Conservation (phyloP, 1,140 invertebrate genomes). For the Hesperophylax magnus region DNA sequence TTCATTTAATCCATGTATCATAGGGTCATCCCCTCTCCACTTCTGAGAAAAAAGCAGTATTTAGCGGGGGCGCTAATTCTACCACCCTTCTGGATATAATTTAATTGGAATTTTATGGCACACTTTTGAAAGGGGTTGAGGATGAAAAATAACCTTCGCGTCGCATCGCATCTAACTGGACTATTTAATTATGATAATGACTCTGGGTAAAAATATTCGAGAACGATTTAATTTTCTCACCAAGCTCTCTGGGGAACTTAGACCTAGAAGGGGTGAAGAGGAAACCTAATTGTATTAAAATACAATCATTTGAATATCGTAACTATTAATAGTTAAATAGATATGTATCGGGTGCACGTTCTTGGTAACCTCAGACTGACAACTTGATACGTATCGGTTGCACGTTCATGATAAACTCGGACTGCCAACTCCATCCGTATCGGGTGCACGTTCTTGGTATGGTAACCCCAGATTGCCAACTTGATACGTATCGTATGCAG, state of each 20-base stretch:
- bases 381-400: too few species aligned
- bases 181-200: constrained; percentile 28
- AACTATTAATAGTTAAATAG: too few species aligned
- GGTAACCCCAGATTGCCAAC: too few species aligned
- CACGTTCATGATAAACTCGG: too few species aligned
- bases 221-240: not conserved
- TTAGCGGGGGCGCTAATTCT: constrained; percentile 9
- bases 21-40: not conserved
- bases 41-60: constrained; percentile 10
- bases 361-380: too few species aligned
- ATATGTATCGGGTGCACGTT: too few species aligned
- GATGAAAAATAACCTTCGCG: constrained; percentile 3
- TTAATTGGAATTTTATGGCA: constrained; percentile 27
- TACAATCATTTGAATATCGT: too few species aligned
- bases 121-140: not conserved
- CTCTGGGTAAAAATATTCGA: not conserved
- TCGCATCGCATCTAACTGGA: not conserved
- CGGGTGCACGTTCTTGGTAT: too few species aligned
- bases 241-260: not conserved
- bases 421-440: too few species aligned
- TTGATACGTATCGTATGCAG: too few species aligned
- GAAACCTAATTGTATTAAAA: too few species aligned
- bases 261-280: not conserved
- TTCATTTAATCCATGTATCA: too few species aligned
- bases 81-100: constrained; percentile 11